Conservation (phyloP, 2,888 invertebrate species). For the Hirtodrosophila trivittata region DNA sequence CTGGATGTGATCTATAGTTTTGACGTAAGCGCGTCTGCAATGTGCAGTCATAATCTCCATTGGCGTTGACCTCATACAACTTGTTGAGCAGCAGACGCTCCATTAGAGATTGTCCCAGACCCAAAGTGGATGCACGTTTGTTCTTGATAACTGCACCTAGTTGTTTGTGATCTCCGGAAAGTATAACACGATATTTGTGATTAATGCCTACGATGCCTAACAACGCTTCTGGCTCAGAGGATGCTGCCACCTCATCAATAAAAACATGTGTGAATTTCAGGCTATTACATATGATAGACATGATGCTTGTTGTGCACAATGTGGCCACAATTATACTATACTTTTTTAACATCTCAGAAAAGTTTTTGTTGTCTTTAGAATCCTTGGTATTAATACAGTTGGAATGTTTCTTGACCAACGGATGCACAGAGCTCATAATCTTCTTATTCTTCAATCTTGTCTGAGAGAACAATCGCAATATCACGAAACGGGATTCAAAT, state of each 20-base stretch:
- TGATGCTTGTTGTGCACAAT: conserved; percentile 85
- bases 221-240: conserved; percentile 88
- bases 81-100: conserved; percentile 87
- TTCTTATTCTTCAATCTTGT: not conserved
- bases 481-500: too few species aligned
- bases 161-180: conserved; percentile 91
- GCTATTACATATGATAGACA: conserved; percentile 58
- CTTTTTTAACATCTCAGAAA: conserved; percentile 76
- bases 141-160: conserved; percentile 87
- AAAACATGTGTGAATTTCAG: conserved; percentile 86
- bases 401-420: conserved; percentile 81
- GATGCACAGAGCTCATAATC: conserved; percentile 62
- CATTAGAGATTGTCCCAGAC: conserved; percentile 85
- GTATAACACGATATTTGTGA: conserved; percentile 85
- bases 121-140: conserved; percentile 64
- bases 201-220: conserved; percentile 85
- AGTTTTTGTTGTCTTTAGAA: not conserved
- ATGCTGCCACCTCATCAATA: conserved; percentile 91
- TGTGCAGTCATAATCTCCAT: conserved; percentile 84
- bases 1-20: conserved; percentile 90
- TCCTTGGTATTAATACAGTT: conserved; percentile 49
- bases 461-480: conserved; percentile 1
- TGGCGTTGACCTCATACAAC: conserved; percentile 78
- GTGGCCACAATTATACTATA: conserved; percentile 88
- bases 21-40: conserved; percentile 89